phyloP scores from a whole-genome alignment of 2,113 vertebrate genomes.

The Heterochromis multidens region DNA sequence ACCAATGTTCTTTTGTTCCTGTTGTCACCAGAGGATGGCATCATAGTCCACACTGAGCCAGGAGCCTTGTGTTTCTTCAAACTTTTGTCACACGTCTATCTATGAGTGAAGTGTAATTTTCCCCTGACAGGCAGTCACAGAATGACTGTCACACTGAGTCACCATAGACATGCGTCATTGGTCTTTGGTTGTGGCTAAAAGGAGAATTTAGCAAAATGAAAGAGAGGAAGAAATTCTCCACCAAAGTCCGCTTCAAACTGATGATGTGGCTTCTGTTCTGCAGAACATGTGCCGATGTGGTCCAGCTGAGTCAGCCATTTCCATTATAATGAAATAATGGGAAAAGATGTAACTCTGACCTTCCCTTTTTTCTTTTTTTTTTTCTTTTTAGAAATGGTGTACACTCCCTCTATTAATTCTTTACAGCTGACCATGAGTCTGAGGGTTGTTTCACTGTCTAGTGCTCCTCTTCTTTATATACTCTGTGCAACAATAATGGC shows the following conservation, averaged over 20 bases:
- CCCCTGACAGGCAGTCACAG: conserved; percentile 14
- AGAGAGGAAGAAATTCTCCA: conserved; percentile 1
- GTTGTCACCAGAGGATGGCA: conserved; percentile 42
- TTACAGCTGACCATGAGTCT: not conserved
- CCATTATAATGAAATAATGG: conserved; percentile 40
- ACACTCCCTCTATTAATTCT: not conserved
- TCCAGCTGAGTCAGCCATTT: conserved; percentile 41
- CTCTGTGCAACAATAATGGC: not conserved
- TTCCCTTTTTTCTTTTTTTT: not conserved
- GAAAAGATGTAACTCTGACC: conserved; percentile 5
- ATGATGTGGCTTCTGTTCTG: conserved; percentile 44
- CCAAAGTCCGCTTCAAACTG: not conserved
- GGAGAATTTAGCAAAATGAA: conserved; percentile 11
- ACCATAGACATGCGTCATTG: conserved; percentile 36
- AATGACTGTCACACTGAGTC: conserved; percentile 32
- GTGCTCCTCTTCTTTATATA: not conserved
- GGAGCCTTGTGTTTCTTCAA: not conserved
- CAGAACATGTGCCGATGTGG: conserved; percentile 22
- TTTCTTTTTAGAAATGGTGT: not conserved
- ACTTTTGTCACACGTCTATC: conserved; percentile 4
- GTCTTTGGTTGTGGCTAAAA: conserved; percentile 39
- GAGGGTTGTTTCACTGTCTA: not conserved
- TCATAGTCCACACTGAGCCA: not conserved
- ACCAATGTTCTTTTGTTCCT: not conserved
- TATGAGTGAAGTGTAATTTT: not conserved